Conservation (phyloP, 2,888 invertebrate species). For the Orthosia incerta region DNA sequence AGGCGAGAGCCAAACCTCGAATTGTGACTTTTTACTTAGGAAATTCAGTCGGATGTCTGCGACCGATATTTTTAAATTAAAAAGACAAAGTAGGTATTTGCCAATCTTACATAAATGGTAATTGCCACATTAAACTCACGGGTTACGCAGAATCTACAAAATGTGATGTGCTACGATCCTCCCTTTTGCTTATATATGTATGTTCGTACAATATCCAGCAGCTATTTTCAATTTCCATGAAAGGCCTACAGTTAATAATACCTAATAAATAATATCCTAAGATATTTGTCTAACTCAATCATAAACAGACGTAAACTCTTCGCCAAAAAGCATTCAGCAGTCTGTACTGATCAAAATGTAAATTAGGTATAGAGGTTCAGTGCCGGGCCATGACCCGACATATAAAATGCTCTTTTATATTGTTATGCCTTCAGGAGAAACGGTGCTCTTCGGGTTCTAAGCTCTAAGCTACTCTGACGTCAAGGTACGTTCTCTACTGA, state of each 20-base stretch:
- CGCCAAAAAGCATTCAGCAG: slow-evolving; percentile 27
- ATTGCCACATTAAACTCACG: no score
- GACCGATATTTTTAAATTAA: neutral
- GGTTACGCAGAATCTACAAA: neutral
- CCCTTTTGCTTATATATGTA: neutral
- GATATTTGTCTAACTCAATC: slow-evolving; percentile 16
- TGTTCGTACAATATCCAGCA: neutral
- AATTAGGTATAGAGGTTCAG: slow-evolving; percentile 47
- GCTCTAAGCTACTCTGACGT: slow-evolving; percentile 21
- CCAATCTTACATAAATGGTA: no score
- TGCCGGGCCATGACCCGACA: slow-evolving; percentile 28
- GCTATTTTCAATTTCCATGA: neutral
- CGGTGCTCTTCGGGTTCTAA: slow-evolving; percentile 12
- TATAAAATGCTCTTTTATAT: slow-evolving; percentile 54
- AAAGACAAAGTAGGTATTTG: neutral
- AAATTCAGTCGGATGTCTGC: no score
- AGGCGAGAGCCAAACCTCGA: no score
- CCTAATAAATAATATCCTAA: neutral
- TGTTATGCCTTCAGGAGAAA: slow-evolving; percentile 49
- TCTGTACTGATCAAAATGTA: slow-evolving; percentile 56
- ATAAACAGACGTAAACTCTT: slow-evolving; percentile 7
- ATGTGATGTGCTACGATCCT: neutral
- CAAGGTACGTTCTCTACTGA: slow-evolving; percentile 17
- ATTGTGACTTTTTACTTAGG: no score
- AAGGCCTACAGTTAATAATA: neutral